phyloP scores from a whole-genome alignment of 2,113 vertebrate genomes.

The Oenanthe oenanthe region DNA sequence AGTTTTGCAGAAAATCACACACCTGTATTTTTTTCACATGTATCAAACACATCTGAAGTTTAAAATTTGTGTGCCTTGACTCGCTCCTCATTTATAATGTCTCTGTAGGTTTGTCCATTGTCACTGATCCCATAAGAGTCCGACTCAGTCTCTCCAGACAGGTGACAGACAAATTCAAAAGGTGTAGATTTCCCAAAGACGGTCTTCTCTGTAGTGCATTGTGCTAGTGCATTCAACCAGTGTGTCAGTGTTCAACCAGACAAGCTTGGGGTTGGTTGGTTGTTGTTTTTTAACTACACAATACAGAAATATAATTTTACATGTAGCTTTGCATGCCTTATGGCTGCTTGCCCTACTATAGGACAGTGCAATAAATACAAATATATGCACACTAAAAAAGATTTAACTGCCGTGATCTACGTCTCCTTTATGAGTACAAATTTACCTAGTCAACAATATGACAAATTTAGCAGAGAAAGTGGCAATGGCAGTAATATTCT shows the following conservation, averaged over 20 bases:
- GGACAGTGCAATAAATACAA: constrained; percentile 74
- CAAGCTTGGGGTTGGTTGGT: background rate
- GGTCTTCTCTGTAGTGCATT: constrained; percentile 65
- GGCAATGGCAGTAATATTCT: constrained; percentile 55
- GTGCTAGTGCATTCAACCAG: constrained; percentile 60
- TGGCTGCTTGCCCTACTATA: constrained; percentile 63
- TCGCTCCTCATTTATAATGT: constrained; percentile 3
- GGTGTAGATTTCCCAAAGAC: constrained; percentile 47
- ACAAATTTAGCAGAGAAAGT: constrained; percentile 64
- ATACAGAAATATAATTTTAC: constrained; percentile 65
- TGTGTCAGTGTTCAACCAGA: constrained; percentile 57
- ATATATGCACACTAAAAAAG: constrained; percentile 70
- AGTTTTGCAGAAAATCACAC: constrained; percentile 35
- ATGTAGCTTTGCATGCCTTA: constrained; percentile 52
- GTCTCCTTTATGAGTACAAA: constrained; percentile 62
- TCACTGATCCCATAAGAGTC: background rate
- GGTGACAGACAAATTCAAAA: constrained; percentile 36
- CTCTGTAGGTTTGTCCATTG: constrained; percentile 26
- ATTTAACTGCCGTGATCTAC: constrained; percentile 58
- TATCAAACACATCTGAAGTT: constrained; percentile 18
- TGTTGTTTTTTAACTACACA: constrained; percentile 44
- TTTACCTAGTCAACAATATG: constrained; percentile 67
- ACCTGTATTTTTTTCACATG: background rate
- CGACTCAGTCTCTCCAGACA: constrained; percentile 40
- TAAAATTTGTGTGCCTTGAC: constrained; percentile 13